Percentiles rank a stretch among this genome's conserved stretches.
Evolutionary conservation across 2,888 invertebrate genomes (phyloP).

Genomic region (Piscicola geometra): DNA sequence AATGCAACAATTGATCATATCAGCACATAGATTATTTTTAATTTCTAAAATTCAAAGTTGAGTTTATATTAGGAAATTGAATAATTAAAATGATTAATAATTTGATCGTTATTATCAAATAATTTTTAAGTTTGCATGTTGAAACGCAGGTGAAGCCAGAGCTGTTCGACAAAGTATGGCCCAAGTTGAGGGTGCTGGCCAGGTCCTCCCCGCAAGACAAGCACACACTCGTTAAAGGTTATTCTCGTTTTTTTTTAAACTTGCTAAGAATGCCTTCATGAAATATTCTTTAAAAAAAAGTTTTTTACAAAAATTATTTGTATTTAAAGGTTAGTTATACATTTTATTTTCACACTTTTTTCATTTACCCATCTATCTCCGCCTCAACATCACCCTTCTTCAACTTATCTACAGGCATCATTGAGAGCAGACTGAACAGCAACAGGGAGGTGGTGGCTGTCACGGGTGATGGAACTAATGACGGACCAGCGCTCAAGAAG

Average conservation of each 20-base stretch:
- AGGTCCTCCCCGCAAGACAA: slow-evolving; percentile 98
- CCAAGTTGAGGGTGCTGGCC: slow-evolving; percentile 86
- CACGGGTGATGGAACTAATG: slow-evolving; percentile 96
- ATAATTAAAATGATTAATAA: background rate
- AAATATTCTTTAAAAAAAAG: too few relatives aligned
- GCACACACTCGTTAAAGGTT: slow-evolving; percentile 85
- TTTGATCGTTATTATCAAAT: background rate
- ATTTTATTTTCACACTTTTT: too few relatives aligned
- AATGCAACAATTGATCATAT: background rate
- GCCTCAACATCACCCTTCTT: too few relatives aligned
- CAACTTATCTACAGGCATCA: slow-evolving; percentile 72
- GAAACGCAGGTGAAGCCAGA: slow-evolving; percentile 76
- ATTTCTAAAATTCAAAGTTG: background rate
- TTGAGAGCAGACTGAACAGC: slow-evolving; percentile 82
- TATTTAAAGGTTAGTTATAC: too few relatives aligned
- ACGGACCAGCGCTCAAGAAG: slow-evolving; percentile 90
- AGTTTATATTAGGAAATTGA: background rate
- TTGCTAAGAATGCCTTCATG: background rate
- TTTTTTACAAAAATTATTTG: too few relatives aligned
- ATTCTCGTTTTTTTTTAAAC: background rate
- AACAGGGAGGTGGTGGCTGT: slow-evolving; percentile 96
- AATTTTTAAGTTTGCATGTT: background rate
- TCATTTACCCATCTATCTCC: too few relatives aligned
- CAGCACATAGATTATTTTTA: background rate
- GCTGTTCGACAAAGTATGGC: slow-evolving; percentile 93